A percentile compares a stretch with the other conserved stretches of the same genome.
Evolutionary conservation across 2,888 invertebrate species (phyloP).

Genomic region (Drosophila greeni): DNA sequence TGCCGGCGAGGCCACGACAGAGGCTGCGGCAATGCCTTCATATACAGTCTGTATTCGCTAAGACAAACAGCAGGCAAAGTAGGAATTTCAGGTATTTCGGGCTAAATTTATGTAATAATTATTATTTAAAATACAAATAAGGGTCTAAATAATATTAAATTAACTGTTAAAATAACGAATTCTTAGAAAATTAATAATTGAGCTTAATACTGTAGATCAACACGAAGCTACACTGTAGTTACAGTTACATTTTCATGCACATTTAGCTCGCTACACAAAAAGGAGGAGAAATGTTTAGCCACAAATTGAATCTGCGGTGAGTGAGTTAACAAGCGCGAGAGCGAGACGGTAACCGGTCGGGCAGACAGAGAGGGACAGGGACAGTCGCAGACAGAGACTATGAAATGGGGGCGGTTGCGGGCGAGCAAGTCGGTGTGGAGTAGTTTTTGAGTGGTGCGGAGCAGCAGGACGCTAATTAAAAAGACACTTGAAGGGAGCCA

Average conservation of each 20-base stretch:
- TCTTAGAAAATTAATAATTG: background rate
- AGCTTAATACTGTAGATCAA: background rate
- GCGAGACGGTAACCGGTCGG: slow-evolving; percentile 3
- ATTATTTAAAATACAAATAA: too few species aligned
- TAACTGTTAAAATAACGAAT: too few species aligned
- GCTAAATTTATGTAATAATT: too few species aligned
- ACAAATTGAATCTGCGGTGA: slow-evolving; percentile 67
- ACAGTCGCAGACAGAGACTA: slow-evolving; percentile 2
- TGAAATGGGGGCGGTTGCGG: slow-evolving; percentile 1
- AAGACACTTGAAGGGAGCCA: slow-evolving; percentile 67
- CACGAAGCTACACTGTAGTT: slow-evolving; percentile 36
- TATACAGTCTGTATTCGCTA: slow-evolving; percentile 23
- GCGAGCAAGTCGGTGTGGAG: slow-evolving; percentile 3
- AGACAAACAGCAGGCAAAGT: background rate
- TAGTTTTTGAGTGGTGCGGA: slow-evolving; percentile 64
- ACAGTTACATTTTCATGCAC: slow-evolving; percentile 72
- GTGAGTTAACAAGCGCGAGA: slow-evolving; percentile 57
- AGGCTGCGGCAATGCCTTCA: slow-evolving; percentile 10
- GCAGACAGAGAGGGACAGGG: slow-evolving; percentile 3
- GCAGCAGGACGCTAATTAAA: slow-evolving; percentile 75
- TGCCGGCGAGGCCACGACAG: slow-evolving; percentile 11
- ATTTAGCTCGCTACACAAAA: slow-evolving; percentile 71
- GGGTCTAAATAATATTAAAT: too few species aligned
- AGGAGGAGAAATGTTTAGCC: slow-evolving; percentile 68
- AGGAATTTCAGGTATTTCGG: too few species aligned